phyloP scores from a whole-genome alignment of 2,113 vertebrate genomes.

The Paramormyrops kingsleyae region DNA sequence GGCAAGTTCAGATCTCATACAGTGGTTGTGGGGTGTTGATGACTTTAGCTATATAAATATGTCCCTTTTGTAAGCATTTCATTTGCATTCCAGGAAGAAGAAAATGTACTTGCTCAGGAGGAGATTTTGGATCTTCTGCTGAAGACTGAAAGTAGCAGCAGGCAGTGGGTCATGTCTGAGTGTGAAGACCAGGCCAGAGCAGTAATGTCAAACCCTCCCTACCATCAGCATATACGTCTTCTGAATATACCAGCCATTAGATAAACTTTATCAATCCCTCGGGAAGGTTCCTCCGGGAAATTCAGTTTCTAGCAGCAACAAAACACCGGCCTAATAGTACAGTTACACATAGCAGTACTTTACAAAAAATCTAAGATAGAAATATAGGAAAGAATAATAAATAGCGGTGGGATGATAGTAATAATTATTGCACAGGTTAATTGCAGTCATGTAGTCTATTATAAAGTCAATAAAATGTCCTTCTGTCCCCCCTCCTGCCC shows the following conservation, averaged over 20 bases:
- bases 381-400: no score
- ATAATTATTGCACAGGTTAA: no score
- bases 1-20: slow-evolving; percentile 29
- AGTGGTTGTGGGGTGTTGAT: not conserved
- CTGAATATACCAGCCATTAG: not conserved
- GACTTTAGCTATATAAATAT: not conserved
- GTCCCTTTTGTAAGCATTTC: not conserved
- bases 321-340: no score
- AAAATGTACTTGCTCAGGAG: slow-evolving; percentile 57
- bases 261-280: no score
- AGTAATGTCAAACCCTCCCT: slow-evolving; percentile 30
- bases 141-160: slow-evolving; percentile 25
- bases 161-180: slow-evolving; percentile 39
- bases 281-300: no score
- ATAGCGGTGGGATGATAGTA: no score
- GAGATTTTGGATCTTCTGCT: slow-evolving; percentile 51
- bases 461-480: no score
- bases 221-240: not conserved
- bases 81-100: slow-evolving; percentile 52
- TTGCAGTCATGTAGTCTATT: no score
- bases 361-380: no score
- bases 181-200: slow-evolving; percentile 18
- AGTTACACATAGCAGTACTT: no score
- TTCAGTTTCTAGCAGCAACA: no score
- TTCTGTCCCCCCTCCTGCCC: no score